These are phyloP conservation scores for Amniataba percoides DNA, from an alignment of 2,797 vertebrate species.

Conservation along the genomic window DNA sequence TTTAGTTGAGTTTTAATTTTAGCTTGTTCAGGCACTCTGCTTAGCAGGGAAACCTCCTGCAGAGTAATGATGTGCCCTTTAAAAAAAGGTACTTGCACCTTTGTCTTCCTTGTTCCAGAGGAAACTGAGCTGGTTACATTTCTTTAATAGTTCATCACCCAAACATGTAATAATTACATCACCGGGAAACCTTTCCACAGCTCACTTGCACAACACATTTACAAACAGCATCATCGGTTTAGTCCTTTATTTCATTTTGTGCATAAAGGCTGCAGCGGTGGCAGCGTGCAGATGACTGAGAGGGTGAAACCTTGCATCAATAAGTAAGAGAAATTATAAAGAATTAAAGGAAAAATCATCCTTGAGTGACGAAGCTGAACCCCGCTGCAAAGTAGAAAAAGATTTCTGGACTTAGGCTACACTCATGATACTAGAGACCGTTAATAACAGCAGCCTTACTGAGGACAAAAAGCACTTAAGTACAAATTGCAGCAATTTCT, in stretches of 20 bases:
- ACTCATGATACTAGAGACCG: not conserved
- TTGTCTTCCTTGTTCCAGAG: not conserved
- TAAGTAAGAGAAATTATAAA: not conserved
- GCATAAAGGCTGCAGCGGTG: not conserved
- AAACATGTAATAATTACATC: not conserved
- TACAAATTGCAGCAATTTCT: not conserved
- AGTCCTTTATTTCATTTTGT: not conserved
- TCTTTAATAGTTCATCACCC: not conserved
- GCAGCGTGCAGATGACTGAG: not conserved
- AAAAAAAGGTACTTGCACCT: not conserved
- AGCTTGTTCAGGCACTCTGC: not conserved
- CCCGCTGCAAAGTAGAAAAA: not conserved
- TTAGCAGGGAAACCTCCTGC: not conserved
- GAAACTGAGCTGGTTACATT: not conserved
- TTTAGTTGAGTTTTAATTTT: not conserved
- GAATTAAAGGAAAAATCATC: not conserved
- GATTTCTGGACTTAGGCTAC: not conserved
- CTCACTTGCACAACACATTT: too few species aligned
- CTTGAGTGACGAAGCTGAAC: not conserved
- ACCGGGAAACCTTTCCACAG: too few species aligned
- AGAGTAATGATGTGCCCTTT: not conserved
- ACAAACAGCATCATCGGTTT: not conserved
- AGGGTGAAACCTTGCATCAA: slow-evolving; percentile 5
- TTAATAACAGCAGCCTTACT: not conserved
- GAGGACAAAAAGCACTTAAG: not conserved